These are phyloP conservation scores for Patagioenas fasciata DNA, from an alignment of 2,113 vertebrate genomes.

Conservation along the genomic window DNA sequence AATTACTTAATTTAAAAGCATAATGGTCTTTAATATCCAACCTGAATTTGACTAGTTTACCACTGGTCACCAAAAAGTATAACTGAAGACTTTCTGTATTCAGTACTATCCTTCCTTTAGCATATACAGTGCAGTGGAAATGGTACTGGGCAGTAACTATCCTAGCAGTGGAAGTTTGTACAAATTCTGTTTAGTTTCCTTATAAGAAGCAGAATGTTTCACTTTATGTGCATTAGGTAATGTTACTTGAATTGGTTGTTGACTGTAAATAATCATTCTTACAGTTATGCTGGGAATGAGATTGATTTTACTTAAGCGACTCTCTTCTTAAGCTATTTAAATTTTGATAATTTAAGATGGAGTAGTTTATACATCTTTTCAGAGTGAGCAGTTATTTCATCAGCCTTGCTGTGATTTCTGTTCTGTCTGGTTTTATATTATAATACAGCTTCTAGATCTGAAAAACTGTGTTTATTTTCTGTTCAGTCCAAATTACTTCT, in stretches of 20 bases:
- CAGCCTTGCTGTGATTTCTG: background rate
- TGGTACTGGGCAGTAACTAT: background rate
- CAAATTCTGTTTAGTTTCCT: background rate
- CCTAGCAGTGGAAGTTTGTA: background rate
- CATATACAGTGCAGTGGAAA: background rate
- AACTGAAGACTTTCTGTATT: background rate
- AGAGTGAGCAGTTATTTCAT: background rate
- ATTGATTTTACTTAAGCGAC: constrained; percentile 4
- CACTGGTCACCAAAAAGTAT: background rate
- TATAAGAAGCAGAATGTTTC: background rate
- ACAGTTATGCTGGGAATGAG: constrained; percentile 28
- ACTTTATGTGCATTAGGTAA: background rate
- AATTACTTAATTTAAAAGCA: background rate
- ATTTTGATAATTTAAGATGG: constrained; percentile 39
- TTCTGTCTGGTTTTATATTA: background rate
- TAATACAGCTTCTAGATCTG: background rate
- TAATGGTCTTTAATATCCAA: background rate
- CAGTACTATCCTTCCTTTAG: background rate
- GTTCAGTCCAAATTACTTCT: background rate
- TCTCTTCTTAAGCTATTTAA: constrained; percentile 19
- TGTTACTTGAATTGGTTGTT: background rate
- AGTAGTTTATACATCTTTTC: background rate
- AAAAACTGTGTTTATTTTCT: background rate
- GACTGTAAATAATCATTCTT: constrained; percentile 51
- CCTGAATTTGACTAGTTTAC: background rate